Percentiles rank a stretch among this genome's conserved stretches.
phyloP scores from a whole-genome alignment of 2,797 vertebrate species.

The Clarias pachynema region DNA sequence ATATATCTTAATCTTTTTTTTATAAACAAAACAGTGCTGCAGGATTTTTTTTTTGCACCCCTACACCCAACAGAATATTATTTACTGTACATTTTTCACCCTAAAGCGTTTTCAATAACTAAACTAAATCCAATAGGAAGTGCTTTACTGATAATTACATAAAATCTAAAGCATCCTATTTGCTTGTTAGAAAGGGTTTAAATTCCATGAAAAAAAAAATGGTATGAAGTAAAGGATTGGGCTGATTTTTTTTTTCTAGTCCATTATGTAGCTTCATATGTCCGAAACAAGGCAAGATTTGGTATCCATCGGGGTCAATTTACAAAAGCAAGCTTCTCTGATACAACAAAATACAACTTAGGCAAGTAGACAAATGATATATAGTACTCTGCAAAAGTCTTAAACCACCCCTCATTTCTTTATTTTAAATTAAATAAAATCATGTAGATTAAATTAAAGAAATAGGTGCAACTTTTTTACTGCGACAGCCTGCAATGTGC shows the following conservation, averaged over 20 bases:
- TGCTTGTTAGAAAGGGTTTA: not conserved
- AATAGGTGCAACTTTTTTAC: no score
- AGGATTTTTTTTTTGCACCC: not conserved
- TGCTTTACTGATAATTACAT: not conserved
- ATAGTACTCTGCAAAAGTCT: no score
- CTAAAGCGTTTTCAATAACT: not conserved
- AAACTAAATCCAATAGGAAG: not conserved
- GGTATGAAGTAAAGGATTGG: not conserved
- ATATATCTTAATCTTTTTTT: not conserved
- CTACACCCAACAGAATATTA: not conserved
- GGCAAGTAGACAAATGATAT: not conserved
- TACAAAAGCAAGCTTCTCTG: not conserved
- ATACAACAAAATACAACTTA: not conserved
- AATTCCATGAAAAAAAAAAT: not conserved
- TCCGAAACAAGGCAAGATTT: not conserved
- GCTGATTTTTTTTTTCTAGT: not conserved
- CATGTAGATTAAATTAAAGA: no score
- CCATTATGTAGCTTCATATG: not conserved
- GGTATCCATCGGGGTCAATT: not conserved
- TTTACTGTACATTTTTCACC: not conserved
- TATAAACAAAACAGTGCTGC: not conserved
- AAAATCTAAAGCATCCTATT: not conserved
- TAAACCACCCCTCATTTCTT: no score
- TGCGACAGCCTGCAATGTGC: no score
- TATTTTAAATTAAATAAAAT: no score